phyloP scores from a whole-genome alignment of 2,888 invertebrate genomes.

The Idaea straminata region DNA sequence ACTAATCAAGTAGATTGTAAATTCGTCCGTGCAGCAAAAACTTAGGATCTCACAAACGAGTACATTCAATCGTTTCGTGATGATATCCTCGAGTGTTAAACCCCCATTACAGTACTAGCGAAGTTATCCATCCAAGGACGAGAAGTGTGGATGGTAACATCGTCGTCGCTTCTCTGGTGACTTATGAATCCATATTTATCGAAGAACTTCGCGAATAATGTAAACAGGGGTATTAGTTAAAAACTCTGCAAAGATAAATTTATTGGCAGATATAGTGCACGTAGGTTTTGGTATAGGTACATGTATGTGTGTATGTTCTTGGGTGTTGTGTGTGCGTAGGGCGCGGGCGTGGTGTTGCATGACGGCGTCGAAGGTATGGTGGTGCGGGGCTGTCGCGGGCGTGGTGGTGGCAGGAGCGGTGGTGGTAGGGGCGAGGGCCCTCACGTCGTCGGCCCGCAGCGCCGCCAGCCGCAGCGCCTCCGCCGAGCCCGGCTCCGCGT shows the following conservation, averaged over 20 bases:
- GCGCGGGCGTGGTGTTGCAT: constrained; percentile 78
- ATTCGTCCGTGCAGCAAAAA: constrained; percentile 25
- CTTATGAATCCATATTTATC: neutral
- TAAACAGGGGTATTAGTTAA: neutral
- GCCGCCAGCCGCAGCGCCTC: constrained; percentile 78
- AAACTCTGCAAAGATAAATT: constrained; percentile 33
- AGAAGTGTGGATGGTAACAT: too few relatives aligned
- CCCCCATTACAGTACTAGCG: neutral
- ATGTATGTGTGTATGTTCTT: constrained; percentile 52
- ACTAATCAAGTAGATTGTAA: constrained; percentile 28
- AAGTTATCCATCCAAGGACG: neutral
- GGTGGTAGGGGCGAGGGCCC: constrained; percentile 60
- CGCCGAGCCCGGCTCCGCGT: constrained; percentile 84
- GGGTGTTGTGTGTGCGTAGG: constrained; percentile 74
- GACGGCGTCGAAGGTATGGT: constrained; percentile 79
- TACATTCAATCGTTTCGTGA: neutral
- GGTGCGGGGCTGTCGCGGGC: constrained; percentile 65
- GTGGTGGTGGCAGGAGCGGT: constrained; percentile 40
- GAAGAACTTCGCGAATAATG: neutral
- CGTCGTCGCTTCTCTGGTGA: neutral
- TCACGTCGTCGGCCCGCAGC: constrained; percentile 78
- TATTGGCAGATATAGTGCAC: constrained; percentile 25
- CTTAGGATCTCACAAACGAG: neutral
- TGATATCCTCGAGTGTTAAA: neutral
- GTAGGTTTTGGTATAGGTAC: constrained; percentile 31